These are phyloP conservation scores for Strigamia transsilvanica DNA, from an alignment of 2,888 invertebrate genomes.

Conservation along the genomic window DNA sequence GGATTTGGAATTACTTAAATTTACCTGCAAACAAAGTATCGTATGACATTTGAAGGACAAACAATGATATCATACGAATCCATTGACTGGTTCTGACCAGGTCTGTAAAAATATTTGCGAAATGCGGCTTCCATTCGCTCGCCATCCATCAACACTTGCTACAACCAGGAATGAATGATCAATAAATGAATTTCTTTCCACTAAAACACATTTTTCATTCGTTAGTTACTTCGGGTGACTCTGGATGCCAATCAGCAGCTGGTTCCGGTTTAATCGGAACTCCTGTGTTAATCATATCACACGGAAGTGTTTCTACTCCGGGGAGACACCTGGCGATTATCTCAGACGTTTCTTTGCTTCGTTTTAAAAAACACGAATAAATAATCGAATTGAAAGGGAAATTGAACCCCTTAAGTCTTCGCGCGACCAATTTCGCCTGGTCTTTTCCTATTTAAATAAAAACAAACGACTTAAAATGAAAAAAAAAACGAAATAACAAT, in stretches of 20 bases:
- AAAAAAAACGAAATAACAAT: no score
- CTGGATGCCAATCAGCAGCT: constrained; percentile 68
- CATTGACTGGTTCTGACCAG: constrained; percentile 77
- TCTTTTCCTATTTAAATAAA: no score
- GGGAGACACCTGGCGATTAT: constrained; percentile 72
- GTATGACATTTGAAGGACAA: constrained; percentile 97
- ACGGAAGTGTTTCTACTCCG: constrained; percentile 70
- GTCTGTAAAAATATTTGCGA: constrained; percentile 90
- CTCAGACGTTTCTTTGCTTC: constrained; percentile 86
- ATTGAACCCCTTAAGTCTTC: constrained; percentile 76
- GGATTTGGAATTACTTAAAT: constrained; percentile 58
- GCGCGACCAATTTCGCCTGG: constrained; percentile 87
- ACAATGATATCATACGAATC: constrained; percentile 91
- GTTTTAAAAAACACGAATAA: constrained; percentile 88
- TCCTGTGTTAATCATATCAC: constrained; percentile 86
- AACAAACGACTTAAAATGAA: no score
- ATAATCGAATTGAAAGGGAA: constrained; percentile 82
- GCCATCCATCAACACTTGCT: constrained; percentile 93
- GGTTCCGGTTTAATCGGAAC: constrained; percentile 95
- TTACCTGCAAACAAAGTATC: constrained; percentile 91
- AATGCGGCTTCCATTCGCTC: constrained; percentile 96
- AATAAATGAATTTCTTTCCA: not conserved
- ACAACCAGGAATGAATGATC: constrained; percentile 59
- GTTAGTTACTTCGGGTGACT: not conserved
- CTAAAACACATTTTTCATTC: not conserved